Percentiles rank a stretch among this genome's conserved stretches.
Evolutionary conservation across 1,140 invertebrate species (phyloP).

Genomic region (Goniozus legneri): DNA sequence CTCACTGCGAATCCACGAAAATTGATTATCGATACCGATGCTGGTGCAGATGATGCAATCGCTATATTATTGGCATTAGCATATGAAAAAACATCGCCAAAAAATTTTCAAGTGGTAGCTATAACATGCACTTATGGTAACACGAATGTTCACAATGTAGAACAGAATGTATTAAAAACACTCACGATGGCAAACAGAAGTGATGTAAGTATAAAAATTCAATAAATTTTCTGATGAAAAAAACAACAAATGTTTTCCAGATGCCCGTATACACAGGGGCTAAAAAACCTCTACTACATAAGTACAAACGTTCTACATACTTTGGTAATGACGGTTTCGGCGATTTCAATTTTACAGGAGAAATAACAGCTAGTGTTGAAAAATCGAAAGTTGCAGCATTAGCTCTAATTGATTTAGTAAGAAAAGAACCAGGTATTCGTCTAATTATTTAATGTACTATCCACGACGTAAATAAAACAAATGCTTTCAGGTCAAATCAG

Average conservation of each 20-base stretch:
- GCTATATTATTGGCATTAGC: conserved; percentile 52
- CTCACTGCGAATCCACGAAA: conserved; percentile 22
- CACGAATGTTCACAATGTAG: conserved; percentile 56
- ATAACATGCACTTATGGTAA: conserved; percentile 66
- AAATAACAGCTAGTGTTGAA: conserved; percentile 31
- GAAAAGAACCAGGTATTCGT: conserved; percentile 45
- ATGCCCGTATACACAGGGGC: conserved; percentile 54
- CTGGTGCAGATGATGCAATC: conserved; percentile 58
- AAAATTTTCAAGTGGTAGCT: conserved; percentile 49
- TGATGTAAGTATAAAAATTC: conserved; percentile 52
- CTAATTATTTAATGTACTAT: no score
- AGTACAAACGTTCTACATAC: conserved; percentile 25
- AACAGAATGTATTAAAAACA: conserved; percentile 58
- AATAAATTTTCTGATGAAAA: conserved; percentile 2
- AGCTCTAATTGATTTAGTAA: conserved; percentile 42
- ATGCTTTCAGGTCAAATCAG: conserved; percentile 40
- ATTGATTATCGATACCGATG: conserved; percentile 57
- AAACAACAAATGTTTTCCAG: conserved; percentile 29
- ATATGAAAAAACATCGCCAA: conserved; percentile 34
- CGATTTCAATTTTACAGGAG: conserved; percentile 44
- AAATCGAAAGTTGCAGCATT: conserved; percentile 45
- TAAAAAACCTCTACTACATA: conserved; percentile 35
- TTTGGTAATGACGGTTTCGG: conserved; percentile 58
- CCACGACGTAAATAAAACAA: background rate
- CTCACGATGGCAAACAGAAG: conserved; percentile 52